These are phyloP conservation scores for Drosophila bocqueti DNA, from an alignment of 1,140 invertebrate genomes.

Conservation along the genomic window DNA sequence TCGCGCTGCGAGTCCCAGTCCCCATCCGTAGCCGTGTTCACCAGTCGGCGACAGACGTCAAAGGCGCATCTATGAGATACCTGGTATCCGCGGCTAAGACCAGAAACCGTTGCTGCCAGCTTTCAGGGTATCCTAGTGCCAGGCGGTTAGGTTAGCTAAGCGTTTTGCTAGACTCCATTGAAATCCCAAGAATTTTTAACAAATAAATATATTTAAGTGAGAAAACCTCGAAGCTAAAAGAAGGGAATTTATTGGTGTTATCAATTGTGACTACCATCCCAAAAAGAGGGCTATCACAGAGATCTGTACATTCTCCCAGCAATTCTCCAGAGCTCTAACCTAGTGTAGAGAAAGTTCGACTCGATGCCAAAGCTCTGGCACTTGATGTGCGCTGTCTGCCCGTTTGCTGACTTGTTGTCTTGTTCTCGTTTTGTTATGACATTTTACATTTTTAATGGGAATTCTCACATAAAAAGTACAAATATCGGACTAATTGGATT, in stretches of 20 bases:
- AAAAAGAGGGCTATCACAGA: neutral
- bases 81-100: conserved; percentile 43
- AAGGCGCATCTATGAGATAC: conserved; percentile 65
- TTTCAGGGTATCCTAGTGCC: conserved; percentile 10
- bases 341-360: conserved; percentile 36
- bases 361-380: conserved; percentile 3
- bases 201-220: too few species aligned
- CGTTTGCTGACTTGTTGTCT: conserved; percentile 70
- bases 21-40: conserved; percentile 23
- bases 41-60: conserved; percentile 61
- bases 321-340: neutral
- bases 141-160: conserved; percentile 13
- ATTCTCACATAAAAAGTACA: conserved; percentile 85
- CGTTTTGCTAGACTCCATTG: neutral
- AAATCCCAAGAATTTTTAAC: neutral
- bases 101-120: conserved; percentile 51
- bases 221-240: neutral
- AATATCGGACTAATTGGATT: conserved; percentile 85
- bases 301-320: neutral
- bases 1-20: conserved; percentile 25
- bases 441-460: conserved; percentile 85
- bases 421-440: conserved; percentile 81
- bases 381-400: conserved; percentile 46
- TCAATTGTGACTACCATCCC: neutral
- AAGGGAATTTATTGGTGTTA: neutral